A percentile compares a stretch with the other conserved stretches of the same genome.
Evolutionary conservation across 2,888 invertebrate species (phyloP).

Genomic region (Microctonus hyperodae): DNA sequence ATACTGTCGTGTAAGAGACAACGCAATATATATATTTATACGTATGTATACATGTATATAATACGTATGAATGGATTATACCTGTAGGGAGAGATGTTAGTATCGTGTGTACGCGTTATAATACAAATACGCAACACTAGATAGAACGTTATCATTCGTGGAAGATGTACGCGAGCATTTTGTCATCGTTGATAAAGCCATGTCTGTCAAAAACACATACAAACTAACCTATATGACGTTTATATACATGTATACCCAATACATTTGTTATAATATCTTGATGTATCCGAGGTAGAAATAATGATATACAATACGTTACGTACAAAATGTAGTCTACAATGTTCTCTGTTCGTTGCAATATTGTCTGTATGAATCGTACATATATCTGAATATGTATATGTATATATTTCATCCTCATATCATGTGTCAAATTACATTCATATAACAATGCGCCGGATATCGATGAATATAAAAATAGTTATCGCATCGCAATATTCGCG

Average conservation of each 20-base stretch:
- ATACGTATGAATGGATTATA: no score
- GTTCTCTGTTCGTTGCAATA: background rate
- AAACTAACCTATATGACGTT: slow-evolving; percentile 25
- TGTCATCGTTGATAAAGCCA: slow-evolving; percentile 35
- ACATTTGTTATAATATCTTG: slow-evolving; percentile 22
- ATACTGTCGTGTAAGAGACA: background rate
- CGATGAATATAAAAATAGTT: slow-evolving; percentile 24
- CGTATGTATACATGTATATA: background rate
- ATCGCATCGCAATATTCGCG: slow-evolving; percentile 4
- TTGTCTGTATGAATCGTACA: background rate
- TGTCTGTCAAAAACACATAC: slow-evolving; percentile 30
- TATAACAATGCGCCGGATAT: slow-evolving; percentile 30
- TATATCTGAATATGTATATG: background rate
- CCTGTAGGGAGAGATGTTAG: background rate
- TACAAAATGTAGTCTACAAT: slow-evolving; percentile 3
- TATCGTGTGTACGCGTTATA: slow-evolving; percentile 7
- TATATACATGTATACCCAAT: slow-evolving; percentile 6
- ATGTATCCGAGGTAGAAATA: slow-evolving; percentile 19
- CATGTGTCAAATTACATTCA: slow-evolving; percentile 34
- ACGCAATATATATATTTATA: background rate
- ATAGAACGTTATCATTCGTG: slow-evolving; percentile 31
- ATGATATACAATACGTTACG: background rate
- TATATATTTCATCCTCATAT: slow-evolving; percentile 21
- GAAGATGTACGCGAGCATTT: slow-evolving; percentile 31
- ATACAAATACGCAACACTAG: slow-evolving; percentile 10